Base-by-base conservation (phyloP, 2,888 invertebrate genomes). In the Cheilosia soror region DNA sequence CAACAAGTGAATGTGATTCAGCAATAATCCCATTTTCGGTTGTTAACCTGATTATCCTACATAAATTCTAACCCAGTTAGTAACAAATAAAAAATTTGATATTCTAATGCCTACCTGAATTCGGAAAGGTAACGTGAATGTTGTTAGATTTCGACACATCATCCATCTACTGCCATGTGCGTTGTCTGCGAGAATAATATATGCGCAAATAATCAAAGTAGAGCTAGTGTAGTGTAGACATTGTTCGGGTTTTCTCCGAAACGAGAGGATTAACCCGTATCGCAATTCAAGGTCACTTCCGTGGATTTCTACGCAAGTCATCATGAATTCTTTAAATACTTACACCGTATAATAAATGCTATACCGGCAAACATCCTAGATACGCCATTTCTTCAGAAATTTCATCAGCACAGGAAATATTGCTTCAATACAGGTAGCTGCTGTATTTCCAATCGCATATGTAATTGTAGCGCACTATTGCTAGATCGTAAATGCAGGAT, bases 241-340 rank as follows among this genome's bases (percentile, higher is more conserved):
- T 60, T 63, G 33, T 55, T 25, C n/a, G 44, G 51, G 27, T 44
- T 44, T 33, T 25, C 51, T 7, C 37, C 42, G 5, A 37, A 40
- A 20, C 9, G 11, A 27, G 29, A n/a, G n/a, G 57, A 29, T 42
- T 58, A 31, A 20, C 47, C 27, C 47, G 49, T 57, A 27, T 47
- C 5, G 33, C 40, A 5, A 15, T 62, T 83, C 73, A 79, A 83
- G 79, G 83, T 79, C 73, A 79, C 51, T 47, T 79, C 79, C 66
- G 15, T 25, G 57, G 31, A 27, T 51, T 51, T 51, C 27, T 27
- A 11, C 13, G 57, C 51, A 37, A 49, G 33, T 20, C n/a, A 31
- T 29, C 51, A 31, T 7, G 2, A 20, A n/a, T 25, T 5, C 9
- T 20, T n/a, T 5, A 20, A 20, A 47, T 15, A 31, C 13, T 11